Evolutionary conservation across 2,113 vertebrate genomes (phyloP), one percentile per base, ranked within the genome.

Genomic region (Tenebrosternarchus preto): DNA sequence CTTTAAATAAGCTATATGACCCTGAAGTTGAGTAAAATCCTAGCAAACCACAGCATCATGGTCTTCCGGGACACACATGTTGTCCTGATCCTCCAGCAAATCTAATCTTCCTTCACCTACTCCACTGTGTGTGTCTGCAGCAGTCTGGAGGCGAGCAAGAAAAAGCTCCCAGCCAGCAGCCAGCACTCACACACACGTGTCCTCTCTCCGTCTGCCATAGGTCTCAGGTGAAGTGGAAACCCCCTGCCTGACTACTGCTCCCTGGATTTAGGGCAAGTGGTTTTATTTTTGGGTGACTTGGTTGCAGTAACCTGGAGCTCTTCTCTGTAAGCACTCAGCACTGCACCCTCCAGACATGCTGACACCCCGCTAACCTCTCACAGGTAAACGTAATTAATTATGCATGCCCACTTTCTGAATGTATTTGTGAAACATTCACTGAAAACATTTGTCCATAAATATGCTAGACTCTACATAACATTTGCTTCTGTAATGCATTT

Each of bases 251-350:
- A 70, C 73, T 87, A 66, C 75, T 61, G 78, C 75, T 84, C 76
- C 50, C 80, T 82, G 83, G 84, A 86, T 87, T 89, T 82, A 86
- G 85, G 81, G 84, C 85, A 86, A 84, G 82, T 68, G 77, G 82
- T 78, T 90, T 90, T 96, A 96, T 96, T 96, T 95, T 93, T 92
- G 94, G 94, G 84, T 0, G 22, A 66, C 63, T 66, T 29, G 5
- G 19, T 73, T 25, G 25, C 29, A 17, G 16, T 16, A 31, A 15
- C 39, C 43, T 50, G 43, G 43, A n/a, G 15, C 22, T 72, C 57
- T 33, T 20, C 46, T 22, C 50, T 66, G 39, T 24, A 5, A 67
- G 59, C 60, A 46, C 76, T 33, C 89, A 88, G 91, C 88, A 84
- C 29, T 39, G 75, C 86, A 85, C 84, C 82, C 92, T 91, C 83